phyloP scores from a whole-genome alignment of 2,888 invertebrate species.

The Aspidiotus rigidus region DNA sequence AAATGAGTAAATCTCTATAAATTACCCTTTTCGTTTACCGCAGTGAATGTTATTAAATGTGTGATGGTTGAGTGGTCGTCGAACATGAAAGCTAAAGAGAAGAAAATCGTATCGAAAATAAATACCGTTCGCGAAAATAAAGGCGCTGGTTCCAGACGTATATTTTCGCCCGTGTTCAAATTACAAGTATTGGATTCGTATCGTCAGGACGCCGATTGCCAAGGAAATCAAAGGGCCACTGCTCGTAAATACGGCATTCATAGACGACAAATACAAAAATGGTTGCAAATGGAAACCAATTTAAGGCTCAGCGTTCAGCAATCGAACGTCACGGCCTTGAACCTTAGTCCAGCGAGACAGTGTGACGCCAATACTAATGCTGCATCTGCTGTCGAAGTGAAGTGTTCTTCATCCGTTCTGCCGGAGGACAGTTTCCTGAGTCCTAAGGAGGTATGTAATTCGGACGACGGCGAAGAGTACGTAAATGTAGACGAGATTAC shows the following conservation, averaged over 20 bases:
- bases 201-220: slow-evolving; percentile 73
- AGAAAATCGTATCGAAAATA: slow-evolving; percentile 19
- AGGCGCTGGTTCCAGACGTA: slow-evolving; percentile 69
- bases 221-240: slow-evolving; percentile 80
- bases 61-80: slow-evolving; percentile 39
- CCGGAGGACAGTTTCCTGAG: slow-evolving; percentile 12
- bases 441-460: neutral
- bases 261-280: slow-evolving; percentile 81
- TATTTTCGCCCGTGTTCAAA: slow-evolving; percentile 82
- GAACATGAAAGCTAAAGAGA: slow-evolving; percentile 42
- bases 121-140: slow-evolving; percentile 45
- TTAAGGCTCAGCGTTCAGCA: slow-evolving; percentile 59
- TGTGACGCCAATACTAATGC: slow-evolving; percentile 40
- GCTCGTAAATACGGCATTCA: slow-evolving; percentile 85
- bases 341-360: slow-evolving; percentile 47
- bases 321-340: slow-evolving; percentile 44
- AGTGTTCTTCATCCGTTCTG: neutral
- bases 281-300: slow-evolving; percentile 76
- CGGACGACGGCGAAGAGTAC: slow-evolving; percentile 36
- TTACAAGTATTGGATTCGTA: slow-evolving; percentile 81
- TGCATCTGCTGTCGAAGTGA: neutral
- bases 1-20: neutral
- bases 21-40: neutral
- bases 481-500: slow-evolving; percentile 38
- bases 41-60: neutral